Conservation (phyloP, 2,797 vertebrate genomes). For the Manis pentadactyla region DNA sequence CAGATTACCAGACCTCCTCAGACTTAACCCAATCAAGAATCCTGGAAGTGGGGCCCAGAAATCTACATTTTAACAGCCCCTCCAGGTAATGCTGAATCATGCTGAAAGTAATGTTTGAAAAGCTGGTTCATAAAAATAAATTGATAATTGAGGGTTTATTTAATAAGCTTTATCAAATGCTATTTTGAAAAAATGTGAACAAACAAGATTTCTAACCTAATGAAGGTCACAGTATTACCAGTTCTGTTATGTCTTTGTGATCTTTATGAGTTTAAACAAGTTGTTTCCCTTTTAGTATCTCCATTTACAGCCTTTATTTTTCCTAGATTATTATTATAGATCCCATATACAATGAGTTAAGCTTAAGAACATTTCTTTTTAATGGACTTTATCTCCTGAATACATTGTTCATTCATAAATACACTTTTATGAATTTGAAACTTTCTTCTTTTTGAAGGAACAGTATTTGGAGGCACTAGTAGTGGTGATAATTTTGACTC, state of each 20-base stretch:
- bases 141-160: neutral
- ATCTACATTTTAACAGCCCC: neutral
- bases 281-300: neutral
- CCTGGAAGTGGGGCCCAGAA: neutral
- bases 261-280: neutral
- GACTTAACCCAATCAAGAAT: neutral
- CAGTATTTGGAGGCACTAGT: neutral
- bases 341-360: neutral
- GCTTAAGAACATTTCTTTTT: neutral
- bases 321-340: neutral
- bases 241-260: neutral
- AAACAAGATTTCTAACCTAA: neutral
- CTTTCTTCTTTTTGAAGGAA: neutral
- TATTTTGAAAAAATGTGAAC: slow-evolving; percentile 31
- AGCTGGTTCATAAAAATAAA: neutral
- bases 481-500: neutral
- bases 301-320: neutral
- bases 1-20: neutral
- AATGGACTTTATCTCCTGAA: neutral
- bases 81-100: neutral
- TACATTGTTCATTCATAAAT: neutral
- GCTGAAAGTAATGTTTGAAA: neutral
- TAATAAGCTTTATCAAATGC: neutral
- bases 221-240: neutral
- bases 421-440: neutral